Evolutionary conservation across 2,888 invertebrate species (phyloP), one percentile per base, ranked within the genome.

Genomic region (Strigamia maritima): DNA sequence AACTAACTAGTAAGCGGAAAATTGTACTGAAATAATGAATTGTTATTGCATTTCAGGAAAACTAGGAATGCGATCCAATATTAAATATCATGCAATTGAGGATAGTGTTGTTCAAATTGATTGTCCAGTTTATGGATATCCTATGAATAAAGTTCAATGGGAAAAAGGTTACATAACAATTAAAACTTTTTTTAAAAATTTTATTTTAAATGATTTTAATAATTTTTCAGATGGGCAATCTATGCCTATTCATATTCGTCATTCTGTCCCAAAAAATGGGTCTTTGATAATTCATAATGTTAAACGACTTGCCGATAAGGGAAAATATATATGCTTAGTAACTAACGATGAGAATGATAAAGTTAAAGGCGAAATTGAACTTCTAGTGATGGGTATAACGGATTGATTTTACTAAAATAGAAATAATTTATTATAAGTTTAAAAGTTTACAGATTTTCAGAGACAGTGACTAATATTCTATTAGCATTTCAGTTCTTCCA

Each of bases 321-420:
- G 97, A 10, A 93, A 93, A 0, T 97, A 97, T 88, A 94, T 94
- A 0, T 97, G 97, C 86, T 94, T 95, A 35, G 97, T 95, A 31
- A 93, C 93, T 86, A 96, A 96, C 87, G 91, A 92, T 16, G 94
- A 95, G 85, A 95, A 94, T 80, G 95, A 94, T 87, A 93, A 92
- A 82, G 94, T 94, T 60, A 89, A 93, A 81, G 94, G 94, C 84
- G 92, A 92, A 38, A 89, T 97, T 80, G 95, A 95, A 90, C 93
- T 97, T 80, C 94, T 94, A 91, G 95, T 97, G 79, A 95, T 97
- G 93, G 97, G 97, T 97, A 90, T 93, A 96, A 91, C n/a, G n/a
- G n/a, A n/a, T n/a, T n/a, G n/a, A n/a, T n/a, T n/a, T n/a, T n/a
- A n/a, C n/a, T n/a, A n/a, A n/a, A n/a, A n/a, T n/a, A n/a, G n/a